Conservation (phyloP, 1,140 invertebrate species). For the Limonius californicus region DNA sequence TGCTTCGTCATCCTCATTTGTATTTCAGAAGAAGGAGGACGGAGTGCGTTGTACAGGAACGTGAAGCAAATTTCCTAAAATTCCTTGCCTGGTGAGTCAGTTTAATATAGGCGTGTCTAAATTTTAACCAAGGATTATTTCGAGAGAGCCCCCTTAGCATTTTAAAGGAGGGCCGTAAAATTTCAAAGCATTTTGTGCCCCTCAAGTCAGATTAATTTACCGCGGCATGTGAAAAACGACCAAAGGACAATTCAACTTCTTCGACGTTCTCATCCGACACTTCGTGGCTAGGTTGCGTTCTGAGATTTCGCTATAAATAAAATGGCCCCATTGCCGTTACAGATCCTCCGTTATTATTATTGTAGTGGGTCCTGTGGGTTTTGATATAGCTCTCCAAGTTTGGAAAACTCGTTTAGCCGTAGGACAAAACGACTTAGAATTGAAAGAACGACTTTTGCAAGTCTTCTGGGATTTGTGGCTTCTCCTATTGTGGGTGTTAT, state of each 20-base stretch:
- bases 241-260: background rate
- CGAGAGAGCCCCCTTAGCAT: background rate
- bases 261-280: background rate
- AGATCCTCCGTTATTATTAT: slow-evolving; percentile 2
- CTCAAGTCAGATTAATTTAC: background rate
- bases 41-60: too few relatives aligned
- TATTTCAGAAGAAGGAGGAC: too few relatives aligned
- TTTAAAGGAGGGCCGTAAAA: background rate
- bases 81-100: too few relatives aligned
- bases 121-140: background rate
- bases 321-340: background rate
- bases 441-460: slow-evolving; percentile 6
- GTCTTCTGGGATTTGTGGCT: background rate
- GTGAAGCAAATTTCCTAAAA: too few relatives aligned
- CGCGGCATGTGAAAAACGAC: background rate
- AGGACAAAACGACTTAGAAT: slow-evolving; percentile 8
- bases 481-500: background rate
- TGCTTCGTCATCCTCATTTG: too few relatives aligned
- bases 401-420: slow-evolving; percentile 6
- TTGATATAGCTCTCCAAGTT: background rate
- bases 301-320: slow-evolving; percentile 5
- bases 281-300: background rate
- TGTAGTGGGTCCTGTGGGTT: slow-evolving; percentile 7
- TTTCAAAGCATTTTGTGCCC: background rate
- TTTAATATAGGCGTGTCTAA: background rate